Percentiles rank a stretch among this genome's conserved stretches.
phyloP scores from a whole-genome alignment of 1,140 invertebrate species.

The Aphelenchoides besseyi region DNA sequence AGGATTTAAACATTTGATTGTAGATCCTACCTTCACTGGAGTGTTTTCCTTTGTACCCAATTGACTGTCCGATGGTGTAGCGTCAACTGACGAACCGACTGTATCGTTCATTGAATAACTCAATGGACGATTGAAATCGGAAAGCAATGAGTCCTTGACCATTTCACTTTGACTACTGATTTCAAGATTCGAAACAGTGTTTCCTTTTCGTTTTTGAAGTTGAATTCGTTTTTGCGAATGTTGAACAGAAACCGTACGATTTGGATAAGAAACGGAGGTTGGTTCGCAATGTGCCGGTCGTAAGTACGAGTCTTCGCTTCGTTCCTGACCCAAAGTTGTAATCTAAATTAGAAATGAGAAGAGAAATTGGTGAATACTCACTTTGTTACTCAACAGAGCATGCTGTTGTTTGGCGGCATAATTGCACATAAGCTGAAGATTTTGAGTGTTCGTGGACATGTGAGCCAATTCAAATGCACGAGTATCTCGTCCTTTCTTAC shows the following conservation, averaged over 20 bases:
- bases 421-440: conserved; percentile 11
- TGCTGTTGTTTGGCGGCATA: conserved; percentile 7
- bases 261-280: not conserved
- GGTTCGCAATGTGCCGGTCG: not conserved
- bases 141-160: not conserved
- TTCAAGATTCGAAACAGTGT: not conserved
- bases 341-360: not conserved
- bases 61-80: not conserved
- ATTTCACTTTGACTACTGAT: not conserved
- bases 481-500: conserved; percentile 17
- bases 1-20: not conserved
- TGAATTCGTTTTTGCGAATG: not conserved
- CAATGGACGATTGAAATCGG: no score
- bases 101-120: not conserved
- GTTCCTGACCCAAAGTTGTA: not conserved
- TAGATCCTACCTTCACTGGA: not conserved
- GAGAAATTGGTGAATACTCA: no score
- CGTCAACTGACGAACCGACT: not conserved
- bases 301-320: not conserved
- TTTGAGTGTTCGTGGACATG: conserved; percentile 20
- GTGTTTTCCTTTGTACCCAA: not conserved
- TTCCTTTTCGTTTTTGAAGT: not conserved
- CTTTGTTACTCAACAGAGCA: conserved; percentile 10
- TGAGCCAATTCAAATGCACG: conserved; percentile 22
- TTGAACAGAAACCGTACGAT: not conserved